Percentiles rank a stretch among this genome's conserved stretches.
Conservation (phyloP, 2,888 invertebrate genomes). For the Hyalella azteca region DNA sequence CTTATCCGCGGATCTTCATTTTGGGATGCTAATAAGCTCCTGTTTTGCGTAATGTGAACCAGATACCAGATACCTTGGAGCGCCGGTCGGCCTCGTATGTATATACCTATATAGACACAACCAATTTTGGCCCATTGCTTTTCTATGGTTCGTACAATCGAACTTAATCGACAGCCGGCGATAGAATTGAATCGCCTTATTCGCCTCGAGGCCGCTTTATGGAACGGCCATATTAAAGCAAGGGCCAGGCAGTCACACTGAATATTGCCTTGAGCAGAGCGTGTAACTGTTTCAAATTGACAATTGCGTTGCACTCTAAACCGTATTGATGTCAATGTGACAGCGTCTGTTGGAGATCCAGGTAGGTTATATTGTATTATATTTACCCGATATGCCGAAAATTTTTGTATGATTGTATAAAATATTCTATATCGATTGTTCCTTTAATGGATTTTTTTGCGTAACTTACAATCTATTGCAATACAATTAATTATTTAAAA, state of each 20-base stretch:
- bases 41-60: slow-evolving; percentile 36
- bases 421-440: too few species aligned
- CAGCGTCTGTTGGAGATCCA: too few species aligned
- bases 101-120: background rate
- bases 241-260: background rate
- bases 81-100: background rate
- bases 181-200: slow-evolving; percentile 1
- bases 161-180: slow-evolving; percentile 13
- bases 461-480: too few species aligned
- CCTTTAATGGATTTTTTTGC: too few species aligned
- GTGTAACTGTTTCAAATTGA: background rate
- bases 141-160: slow-evolving; percentile 10
- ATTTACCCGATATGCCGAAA: too few species aligned
- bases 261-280: slow-evolving; percentile 4
- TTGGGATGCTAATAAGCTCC: slow-evolving; percentile 28
- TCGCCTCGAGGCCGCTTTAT: background rate
- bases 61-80: slow-evolving; percentile 24
- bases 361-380: too few species aligned
- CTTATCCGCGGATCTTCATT: slow-evolving; percentile 33
- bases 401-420: too few species aligned
- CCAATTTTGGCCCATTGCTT: slow-evolving; percentile 22
- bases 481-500: too few species aligned
- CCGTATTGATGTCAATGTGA: too few species aligned
- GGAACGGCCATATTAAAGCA: background rate
- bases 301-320: too few species aligned